Evolutionary conservation across 2,113 vertebrate genomes (phyloP).

Genomic region (Lipotes vexillifer): DNA sequence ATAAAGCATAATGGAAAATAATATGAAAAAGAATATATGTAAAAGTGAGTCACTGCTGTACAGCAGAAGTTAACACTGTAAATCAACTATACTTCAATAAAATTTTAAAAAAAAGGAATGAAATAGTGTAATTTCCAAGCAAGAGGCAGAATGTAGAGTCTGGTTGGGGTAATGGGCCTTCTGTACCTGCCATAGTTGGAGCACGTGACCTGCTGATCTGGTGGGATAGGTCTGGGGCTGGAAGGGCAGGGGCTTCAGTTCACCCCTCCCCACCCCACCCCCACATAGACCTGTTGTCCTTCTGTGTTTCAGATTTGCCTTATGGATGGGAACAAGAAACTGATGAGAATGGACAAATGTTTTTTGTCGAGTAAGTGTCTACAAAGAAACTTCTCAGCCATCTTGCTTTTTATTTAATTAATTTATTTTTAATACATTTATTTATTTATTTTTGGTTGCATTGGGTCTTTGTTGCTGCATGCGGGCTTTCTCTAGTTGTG

Average conservation of each 20-base stretch:
- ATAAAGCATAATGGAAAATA: neutral
- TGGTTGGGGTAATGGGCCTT: neutral
- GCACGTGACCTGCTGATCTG: neutral
- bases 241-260: neutral
- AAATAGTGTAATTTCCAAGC: neutral
- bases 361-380: constrained; percentile 96
- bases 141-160: neutral
- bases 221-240: neutral
- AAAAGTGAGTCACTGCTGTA: neutral
- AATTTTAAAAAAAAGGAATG: neutral
- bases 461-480: no score
- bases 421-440: no score
- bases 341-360: constrained; percentile 91
- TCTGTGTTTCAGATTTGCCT: constrained; percentile 86
- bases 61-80: neutral
- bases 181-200: fast-evolving
- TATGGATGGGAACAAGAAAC: constrained; percentile 99
- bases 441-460: no score
- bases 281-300: neutral
- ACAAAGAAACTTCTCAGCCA: neutral
- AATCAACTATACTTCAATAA: no score
- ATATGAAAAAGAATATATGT: neutral
- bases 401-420: neutral
- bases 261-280: no score
- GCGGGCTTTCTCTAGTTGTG: no score